Percentiles rank a stretch among this genome's conserved stretches.
phyloP scores from a whole-genome alignment of 2,113 vertebrate species.

The Neofelis nebulosa region DNA sequence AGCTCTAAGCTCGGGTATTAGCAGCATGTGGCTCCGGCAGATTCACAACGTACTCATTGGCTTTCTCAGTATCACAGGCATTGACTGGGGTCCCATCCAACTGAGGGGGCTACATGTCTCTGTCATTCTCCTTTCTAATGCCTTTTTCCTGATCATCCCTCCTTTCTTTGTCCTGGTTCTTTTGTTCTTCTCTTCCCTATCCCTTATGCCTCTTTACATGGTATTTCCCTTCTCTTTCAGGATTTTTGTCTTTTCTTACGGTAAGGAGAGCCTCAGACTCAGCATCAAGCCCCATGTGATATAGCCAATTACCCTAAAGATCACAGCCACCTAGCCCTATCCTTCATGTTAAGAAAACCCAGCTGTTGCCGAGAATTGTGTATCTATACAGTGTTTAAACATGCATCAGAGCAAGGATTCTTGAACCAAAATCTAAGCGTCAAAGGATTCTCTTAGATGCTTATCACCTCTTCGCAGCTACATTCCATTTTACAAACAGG shows the following conservation, averaged over 20 bases:
- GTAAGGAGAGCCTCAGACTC: background rate
- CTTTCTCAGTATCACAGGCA: background rate
- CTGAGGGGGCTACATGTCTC: background rate
- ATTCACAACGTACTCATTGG: background rate
- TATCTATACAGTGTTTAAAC: background rate
- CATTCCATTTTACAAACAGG: background rate
- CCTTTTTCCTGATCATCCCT: background rate
- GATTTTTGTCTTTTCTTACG: background rate
- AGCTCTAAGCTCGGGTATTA: conserved; percentile 3
- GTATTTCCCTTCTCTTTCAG: background rate
- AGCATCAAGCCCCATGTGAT: background rate
- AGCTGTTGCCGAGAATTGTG: background rate
- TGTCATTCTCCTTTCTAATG: background rate
- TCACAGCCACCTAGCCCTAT: background rate
- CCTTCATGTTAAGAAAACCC: background rate
- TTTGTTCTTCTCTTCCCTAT: background rate
- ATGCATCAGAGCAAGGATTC: background rate
- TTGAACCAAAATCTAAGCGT: background rate
- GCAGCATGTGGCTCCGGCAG: conserved; percentile 11
- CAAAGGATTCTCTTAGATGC: background rate
- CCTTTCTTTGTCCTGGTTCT: background rate
- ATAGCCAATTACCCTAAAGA: background rate
- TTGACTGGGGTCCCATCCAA: background rate
- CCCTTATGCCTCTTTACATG: background rate
- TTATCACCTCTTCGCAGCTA: background rate